Base-by-base conservation (phyloP, 1,140 invertebrate genomes). In the Ganaspis sp. region DNA sequence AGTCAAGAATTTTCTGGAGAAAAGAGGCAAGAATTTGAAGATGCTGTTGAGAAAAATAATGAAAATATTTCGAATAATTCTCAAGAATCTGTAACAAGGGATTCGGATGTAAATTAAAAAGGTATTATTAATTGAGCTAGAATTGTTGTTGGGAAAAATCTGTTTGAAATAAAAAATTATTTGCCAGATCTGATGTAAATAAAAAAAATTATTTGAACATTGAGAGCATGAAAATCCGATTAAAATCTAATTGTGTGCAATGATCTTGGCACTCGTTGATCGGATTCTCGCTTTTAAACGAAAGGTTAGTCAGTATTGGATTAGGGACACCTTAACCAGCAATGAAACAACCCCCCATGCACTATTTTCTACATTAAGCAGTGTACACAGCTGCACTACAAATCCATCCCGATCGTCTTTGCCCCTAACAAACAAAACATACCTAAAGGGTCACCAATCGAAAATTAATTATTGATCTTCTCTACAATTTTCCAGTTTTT, bases 331-430 rank as follows among this genome's bases (percentile, higher is more conserved):
- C 81, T 85, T 80, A 84, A 88, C 81, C 83, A 85, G 79, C 74
- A 78, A 77, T 78, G 79, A 70, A 81, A 49, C 79, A 76, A 83
- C 72, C 80, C 78, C 76, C 49, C 15, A 54, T 73, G 76, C 72
- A 79, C 38, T 78, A 73, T 77, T 76, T 82, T 69, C 76, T 85
- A 83, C 80, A 86, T 87, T 88, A 88, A 87, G 79, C 83, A 80
- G 88, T 89, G 83, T 89, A 89, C 87, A 89, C 88, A 89, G 88
- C 88, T 89, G 88, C 86, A 81, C 81, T 69, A 85, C 84, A 87
- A 86, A 89, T 89, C 85, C 84, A 87, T 88, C 83, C 85, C 80
- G 71, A 75, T 73, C 4, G 26, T 3, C 2, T n/a, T 26, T 26
- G 21, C 23, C 58, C 15, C n/a, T 64, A n/a, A n/a, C 58, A 64